These are phyloP conservation scores for Gymnarchus niloticus DNA, from an alignment of 2,113 vertebrate genomes.

Conservation along the genomic window DNA sequence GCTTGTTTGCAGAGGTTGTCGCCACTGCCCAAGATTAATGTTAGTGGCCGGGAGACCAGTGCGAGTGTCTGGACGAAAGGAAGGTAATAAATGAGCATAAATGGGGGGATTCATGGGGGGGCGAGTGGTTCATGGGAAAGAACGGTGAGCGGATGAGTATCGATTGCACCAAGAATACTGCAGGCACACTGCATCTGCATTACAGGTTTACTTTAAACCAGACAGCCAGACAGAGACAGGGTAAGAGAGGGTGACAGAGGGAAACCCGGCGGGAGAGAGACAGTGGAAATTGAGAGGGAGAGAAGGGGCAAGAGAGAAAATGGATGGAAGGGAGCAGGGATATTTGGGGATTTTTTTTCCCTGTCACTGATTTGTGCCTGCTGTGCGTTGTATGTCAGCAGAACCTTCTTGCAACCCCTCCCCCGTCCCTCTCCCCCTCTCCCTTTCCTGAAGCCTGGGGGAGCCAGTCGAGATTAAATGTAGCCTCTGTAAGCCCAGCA, in stretches of 20 bases:
- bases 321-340: conserved; percentile 48
- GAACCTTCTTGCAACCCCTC: conserved; percentile 64
- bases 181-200: conserved; percentile 63
- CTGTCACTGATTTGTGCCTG: conserved; percentile 84
- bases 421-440: conserved; percentile 31
- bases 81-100: conserved; percentile 49
- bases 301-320: neutral
- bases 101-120: conserved; percentile 34
- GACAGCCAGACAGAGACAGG: conserved; percentile 36
- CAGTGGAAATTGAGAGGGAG: neutral
- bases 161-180: conserved; percentile 57
- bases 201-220: conserved; percentile 64
- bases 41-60: conserved; percentile 51
- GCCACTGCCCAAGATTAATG: conserved; percentile 56
- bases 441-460: conserved; percentile 80
- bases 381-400: conserved; percentile 73
- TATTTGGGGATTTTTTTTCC: conserved; percentile 65
- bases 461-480: conserved; percentile 92
- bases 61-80: conserved; percentile 57
- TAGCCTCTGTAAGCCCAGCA: conserved; percentile 89
- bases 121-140: conserved; percentile 14
- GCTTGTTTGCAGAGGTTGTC: conserved; percentile 32
- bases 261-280: too few relatives aligned
- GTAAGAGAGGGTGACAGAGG: conserved; percentile 45
- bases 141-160: conserved; percentile 46